These are phyloP conservation scores for Nomada flava DNA, from an alignment of 2,888 invertebrate species.

Conservation along the genomic window DNA sequence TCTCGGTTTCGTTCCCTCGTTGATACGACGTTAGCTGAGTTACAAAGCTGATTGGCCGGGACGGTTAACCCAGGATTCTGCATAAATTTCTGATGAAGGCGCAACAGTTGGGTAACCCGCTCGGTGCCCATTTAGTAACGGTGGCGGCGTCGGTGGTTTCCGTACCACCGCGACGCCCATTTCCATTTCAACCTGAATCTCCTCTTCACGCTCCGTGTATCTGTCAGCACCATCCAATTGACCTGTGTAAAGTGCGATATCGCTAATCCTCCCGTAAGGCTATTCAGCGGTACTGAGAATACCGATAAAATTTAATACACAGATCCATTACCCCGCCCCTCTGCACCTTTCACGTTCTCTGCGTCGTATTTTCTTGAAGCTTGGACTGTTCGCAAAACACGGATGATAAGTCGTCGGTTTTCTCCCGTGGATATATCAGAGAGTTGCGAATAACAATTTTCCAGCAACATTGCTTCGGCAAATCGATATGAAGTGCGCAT, in stretches of 20 bases:
- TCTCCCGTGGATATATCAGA: neutral
- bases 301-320: conserved; percentile 12
- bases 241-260: conserved; percentile 62
- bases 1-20: conserved; percentile 55
- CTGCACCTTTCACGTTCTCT: neutral
- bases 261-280: conserved; percentile 51
- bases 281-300: conserved; percentile 28
- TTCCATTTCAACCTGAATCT: conserved; percentile 71
- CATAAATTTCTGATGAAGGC: conserved; percentile 81
- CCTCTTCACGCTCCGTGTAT: conserved; percentile 66
- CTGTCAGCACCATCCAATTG: conserved; percentile 62
- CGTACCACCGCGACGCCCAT: conserved; percentile 61
- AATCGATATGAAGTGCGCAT: too few species aligned
- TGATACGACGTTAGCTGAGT: conserved; percentile 70
- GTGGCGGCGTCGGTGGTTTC: conserved; percentile 64
- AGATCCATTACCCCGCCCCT: too few species aligned
- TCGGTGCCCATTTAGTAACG: conserved; percentile 73
- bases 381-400: neutral
- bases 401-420: neutral
- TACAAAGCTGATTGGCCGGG: conserved; percentile 78
- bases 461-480: too few species aligned
- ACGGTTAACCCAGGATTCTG: conserved; percentile 77
- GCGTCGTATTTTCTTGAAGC: neutral
- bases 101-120: conserved; percentile 81
- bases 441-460: neutral